phyloP scores from a whole-genome alignment of 2,797 vertebrate species.

The Mormyrops boulengeri region DNA sequence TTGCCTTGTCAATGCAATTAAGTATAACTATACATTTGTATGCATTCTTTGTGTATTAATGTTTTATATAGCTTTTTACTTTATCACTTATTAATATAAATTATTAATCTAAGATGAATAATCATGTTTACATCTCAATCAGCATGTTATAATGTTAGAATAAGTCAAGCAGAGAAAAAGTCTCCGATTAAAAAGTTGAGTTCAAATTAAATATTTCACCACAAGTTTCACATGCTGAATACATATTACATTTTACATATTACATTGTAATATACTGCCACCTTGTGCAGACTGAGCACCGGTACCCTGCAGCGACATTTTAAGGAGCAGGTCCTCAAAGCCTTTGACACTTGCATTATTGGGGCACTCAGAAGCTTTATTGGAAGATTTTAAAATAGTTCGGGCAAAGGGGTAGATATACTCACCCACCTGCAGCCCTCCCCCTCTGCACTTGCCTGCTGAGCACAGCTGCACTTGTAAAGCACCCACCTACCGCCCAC shows the following conservation, averaged over 20 bases:
- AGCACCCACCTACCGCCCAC: background rate
- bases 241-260: background rate
- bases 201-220: background rate
- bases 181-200: background rate
- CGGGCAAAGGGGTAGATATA: background rate
- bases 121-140: background rate
- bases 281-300: constrained; percentile 33
- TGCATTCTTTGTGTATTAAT: background rate
- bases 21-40: background rate
- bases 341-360: background rate
- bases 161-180: background rate
- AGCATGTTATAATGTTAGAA: background rate
- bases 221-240: background rate
- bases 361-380: background rate
- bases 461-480: background rate
- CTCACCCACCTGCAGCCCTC: background rate
- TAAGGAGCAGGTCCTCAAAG: background rate
- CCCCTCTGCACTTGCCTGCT: background rate
- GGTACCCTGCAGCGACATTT: background rate
- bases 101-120: background rate
- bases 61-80: background rate
- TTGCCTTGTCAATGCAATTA: background rate
- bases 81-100: background rate
- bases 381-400: background rate
- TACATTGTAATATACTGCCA: constrained; percentile 36